phyloP scores from a whole-genome alignment of 2,797 vertebrate genomes.

The Myoxocephalus aenaeus region DNA sequence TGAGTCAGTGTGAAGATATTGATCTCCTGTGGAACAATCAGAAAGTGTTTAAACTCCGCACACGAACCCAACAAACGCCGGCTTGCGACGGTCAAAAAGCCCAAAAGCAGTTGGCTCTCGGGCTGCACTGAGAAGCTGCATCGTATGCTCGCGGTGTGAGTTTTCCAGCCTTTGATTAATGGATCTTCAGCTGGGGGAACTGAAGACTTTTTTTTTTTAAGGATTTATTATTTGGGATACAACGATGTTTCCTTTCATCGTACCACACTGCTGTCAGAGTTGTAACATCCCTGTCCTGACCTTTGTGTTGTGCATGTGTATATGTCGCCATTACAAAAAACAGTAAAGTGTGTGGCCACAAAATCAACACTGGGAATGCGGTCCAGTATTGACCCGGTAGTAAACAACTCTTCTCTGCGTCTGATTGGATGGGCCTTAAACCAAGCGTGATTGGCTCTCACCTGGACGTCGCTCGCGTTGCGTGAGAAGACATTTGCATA shows the following conservation, averaged over 20 bases:
- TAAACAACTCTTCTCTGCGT: neutral
- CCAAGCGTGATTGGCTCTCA: neutral
- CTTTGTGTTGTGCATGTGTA: neutral
- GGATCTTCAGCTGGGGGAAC: neutral
- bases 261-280: neutral
- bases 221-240: neutral
- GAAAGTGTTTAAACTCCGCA: slow-evolving; percentile 18
- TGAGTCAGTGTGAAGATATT: slow-evolving; percentile 14
- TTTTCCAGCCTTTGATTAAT: slow-evolving; percentile 5
- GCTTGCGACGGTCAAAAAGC: slow-evolving; percentile 14
- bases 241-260: neutral
- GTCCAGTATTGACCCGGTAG: neutral
- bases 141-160: neutral
- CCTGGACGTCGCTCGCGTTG: neutral
- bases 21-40: slow-evolving; percentile 30
- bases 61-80: slow-evolving; percentile 12
- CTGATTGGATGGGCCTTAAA: neutral
- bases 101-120: slow-evolving; percentile 10
- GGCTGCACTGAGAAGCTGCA: neutral
- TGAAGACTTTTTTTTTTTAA: neutral
- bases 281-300: neutral
- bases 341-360: neutral
- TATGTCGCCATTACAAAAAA: neutral
- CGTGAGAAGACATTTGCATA: neutral
- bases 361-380: neutral